These are phyloP conservation scores for Pseudorasbora parva DNA, from an alignment of 2,113 vertebrate genomes.

Conservation along the genomic window DNA sequence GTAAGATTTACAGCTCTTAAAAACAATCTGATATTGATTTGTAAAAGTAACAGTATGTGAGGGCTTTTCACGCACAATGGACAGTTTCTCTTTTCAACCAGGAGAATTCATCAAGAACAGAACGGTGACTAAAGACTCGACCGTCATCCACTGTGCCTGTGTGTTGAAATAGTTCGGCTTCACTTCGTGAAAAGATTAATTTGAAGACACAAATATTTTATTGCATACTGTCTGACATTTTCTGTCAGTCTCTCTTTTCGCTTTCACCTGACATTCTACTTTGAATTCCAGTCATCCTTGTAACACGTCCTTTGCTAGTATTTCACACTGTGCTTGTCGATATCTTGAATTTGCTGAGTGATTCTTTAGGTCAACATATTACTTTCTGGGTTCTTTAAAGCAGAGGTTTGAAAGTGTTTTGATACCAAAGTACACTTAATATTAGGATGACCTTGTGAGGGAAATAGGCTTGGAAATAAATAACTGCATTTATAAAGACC, in stretches of 20 bases:
- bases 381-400: neutral
- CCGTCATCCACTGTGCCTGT: neutral
- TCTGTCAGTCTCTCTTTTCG: neutral
- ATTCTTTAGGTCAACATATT: neutral
- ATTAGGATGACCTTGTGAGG: neutral
- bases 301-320: neutral
- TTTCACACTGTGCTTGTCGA: neutral
- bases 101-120: slow-evolving; percentile 38
- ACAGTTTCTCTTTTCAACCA: slow-evolving; percentile 43
- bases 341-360: neutral
- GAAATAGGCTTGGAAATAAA: neutral
- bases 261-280: neutral
- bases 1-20: slow-evolving; percentile 37
- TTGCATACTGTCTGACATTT: slow-evolving; percentile 2
- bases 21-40: slow-evolving; percentile 55
- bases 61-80: slow-evolving; percentile 25
- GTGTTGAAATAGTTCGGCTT: neutral
- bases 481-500: no score
- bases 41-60: slow-evolving; percentile 54
- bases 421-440: neutral
- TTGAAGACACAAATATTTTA: slow-evolving; percentile 5
- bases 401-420: neutral
- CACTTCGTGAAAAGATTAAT: neutral
- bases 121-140: slow-evolving; percentile 9
- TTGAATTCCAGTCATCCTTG: neutral